phyloP scores from a whole-genome alignment of 2,797 vertebrate species.

The Stomatorhinus walkeri region DNA sequence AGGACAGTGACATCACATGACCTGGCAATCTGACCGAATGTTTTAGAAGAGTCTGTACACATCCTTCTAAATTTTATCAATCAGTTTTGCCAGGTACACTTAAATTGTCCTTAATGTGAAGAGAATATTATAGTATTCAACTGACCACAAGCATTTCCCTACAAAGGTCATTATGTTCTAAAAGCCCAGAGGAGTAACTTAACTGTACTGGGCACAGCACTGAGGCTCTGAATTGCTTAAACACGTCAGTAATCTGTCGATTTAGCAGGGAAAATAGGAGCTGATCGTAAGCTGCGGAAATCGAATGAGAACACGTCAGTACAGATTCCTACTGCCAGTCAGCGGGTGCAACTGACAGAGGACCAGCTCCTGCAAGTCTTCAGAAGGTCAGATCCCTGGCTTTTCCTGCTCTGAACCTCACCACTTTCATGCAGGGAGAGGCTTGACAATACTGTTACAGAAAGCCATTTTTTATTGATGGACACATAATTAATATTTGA shows the following conservation, averaged over 20 bases:
- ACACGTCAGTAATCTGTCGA: background rate
- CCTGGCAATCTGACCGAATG: background rate
- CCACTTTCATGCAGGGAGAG: background rate
- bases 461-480: constrained; percentile 15
- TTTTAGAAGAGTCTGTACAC: background rate
- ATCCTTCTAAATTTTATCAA: background rate
- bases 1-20: background rate
- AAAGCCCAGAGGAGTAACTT: background rate
- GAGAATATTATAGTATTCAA: background rate
- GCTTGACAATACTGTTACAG: background rate
- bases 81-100: background rate
- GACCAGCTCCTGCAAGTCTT: background rate
- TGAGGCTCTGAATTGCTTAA: background rate
- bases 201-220: background rate
- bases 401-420: background rate
- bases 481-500: constrained; percentile 13
- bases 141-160: background rate
- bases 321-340: constrained; percentile 14
- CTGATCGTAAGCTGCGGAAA: background rate
- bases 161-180: background rate
- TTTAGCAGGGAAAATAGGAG: background rate
- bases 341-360: background rate
- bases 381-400: background rate
- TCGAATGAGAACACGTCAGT: background rate
- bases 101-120: background rate